Evolutionary conservation across 2,888 invertebrate species (phyloP).

Genomic region (Drosophila quinaria): DNA sequence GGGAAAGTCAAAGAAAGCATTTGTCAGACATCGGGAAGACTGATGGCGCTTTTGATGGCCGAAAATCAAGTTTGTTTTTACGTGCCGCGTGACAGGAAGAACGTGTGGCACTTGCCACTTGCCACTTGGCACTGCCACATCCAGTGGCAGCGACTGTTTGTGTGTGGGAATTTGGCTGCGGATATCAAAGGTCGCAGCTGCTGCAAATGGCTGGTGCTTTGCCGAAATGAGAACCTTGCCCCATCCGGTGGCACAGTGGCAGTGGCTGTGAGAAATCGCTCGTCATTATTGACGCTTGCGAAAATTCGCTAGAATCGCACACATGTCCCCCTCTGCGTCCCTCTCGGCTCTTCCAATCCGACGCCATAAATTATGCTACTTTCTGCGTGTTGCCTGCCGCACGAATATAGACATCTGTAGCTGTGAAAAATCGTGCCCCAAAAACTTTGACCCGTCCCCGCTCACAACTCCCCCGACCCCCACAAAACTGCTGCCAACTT

Average conservation of each 20-base stretch:
- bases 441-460: constrained; percentile 70
- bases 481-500: constrained; percentile 63
- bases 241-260: constrained; percentile 20
- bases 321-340: constrained; percentile 36
- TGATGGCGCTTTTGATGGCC: constrained; percentile 80
- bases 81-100: constrained; percentile 65
- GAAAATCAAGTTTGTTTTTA: constrained; percentile 82
- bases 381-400: constrained; percentile 52
- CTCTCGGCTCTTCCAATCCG: neutral
- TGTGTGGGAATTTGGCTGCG: constrained; percentile 52
- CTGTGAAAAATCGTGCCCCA: constrained; percentile 80
- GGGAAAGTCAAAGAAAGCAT: constrained; percentile 73
- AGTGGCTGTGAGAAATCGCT: constrained; percentile 77
- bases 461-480: neutral
- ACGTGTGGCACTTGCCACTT: constrained; percentile 33
- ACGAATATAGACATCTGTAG: constrained; percentile 76
- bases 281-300: constrained; percentile 81
- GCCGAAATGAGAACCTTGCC: constrained; percentile 62
- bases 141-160: constrained; percentile 25
- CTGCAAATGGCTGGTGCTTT: constrained; percentile 82
- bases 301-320: constrained; percentile 69
- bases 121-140: constrained; percentile 10
- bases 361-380: constrained; percentile 76
- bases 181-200: constrained; percentile 82
- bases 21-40: constrained; percentile 75